Evolutionary conservation across 2,113 vertebrate species (phyloP).

Genomic region (Dissostichus mawsoni): DNA sequence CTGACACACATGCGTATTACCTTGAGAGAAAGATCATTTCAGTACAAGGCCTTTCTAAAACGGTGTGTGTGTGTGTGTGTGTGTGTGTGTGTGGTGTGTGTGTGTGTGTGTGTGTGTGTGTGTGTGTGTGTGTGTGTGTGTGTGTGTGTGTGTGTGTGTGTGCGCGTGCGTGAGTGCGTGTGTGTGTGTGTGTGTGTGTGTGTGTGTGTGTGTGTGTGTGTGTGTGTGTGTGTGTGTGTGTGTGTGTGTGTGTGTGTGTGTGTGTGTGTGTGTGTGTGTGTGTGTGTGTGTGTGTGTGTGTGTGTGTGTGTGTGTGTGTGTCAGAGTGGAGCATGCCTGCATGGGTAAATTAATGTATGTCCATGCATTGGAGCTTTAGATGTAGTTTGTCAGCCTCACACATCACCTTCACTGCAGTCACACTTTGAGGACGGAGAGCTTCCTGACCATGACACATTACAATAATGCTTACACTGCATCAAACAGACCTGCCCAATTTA

Average conservation of each 20-base stretch:
- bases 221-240: background rate
- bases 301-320: background rate
- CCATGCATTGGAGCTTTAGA: constrained; percentile 16
- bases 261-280: background rate
- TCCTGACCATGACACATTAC: constrained; percentile 65
- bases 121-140: background rate
- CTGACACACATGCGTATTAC: background rate
- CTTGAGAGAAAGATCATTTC: constrained; percentile 4
- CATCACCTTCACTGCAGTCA: constrained; percentile 56
- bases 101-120: background rate
- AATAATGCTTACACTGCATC: constrained; percentile 76
- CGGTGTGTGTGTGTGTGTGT: background rate
- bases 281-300: background rate
- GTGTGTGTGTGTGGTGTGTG: background rate
- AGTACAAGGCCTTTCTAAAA: background rate
- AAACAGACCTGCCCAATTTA: constrained; percentile 59
- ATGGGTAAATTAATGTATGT: constrained; percentile 4
- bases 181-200: background rate
- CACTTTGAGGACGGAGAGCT: constrained; percentile 53
- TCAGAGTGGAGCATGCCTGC: background rate
- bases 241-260: background rate
- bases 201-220: background rate
- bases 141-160: too few relatives aligned
- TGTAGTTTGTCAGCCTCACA: constrained; percentile 31
- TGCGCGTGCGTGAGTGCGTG: background rate